Percentiles rank a stretch among this genome's conserved stretches.
Conservation (phyloP, 2,888 invertebrate species). For the Pseudococcus viburni region DNA sequence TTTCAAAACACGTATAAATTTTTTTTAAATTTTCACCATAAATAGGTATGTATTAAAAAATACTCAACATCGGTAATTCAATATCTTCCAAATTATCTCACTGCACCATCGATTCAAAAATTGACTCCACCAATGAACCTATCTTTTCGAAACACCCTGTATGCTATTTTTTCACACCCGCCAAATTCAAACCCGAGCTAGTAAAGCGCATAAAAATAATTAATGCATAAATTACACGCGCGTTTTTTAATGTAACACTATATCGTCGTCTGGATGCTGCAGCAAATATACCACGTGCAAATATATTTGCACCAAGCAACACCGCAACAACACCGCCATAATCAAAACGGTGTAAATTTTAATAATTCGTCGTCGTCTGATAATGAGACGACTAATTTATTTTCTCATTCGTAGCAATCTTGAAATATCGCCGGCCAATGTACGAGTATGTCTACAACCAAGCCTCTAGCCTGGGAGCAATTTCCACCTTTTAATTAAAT, state of each 20-base stretch:
- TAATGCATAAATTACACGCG: slow-evolving; percentile 17
- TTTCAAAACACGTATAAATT: too few relatives aligned
- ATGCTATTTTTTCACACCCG: not conserved
- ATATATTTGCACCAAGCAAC: not conserved
- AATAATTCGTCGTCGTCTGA: not conserved
- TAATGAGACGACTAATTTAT: not conserved
- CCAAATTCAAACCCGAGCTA: slow-evolving; percentile 16
- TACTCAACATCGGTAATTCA: too few relatives aligned
- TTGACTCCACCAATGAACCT: not conserved
- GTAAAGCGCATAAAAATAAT: slow-evolving; percentile 9
- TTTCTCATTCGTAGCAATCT: not conserved
- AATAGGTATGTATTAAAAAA: too few relatives aligned
- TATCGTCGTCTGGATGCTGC: not conserved
- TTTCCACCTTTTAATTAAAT: slow-evolving; percentile 22
- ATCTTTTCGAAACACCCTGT: not conserved
- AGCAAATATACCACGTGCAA: not conserved
- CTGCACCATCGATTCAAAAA: not conserved
- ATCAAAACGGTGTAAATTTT: slow-evolving; percentile 5
- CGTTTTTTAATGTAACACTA: slow-evolving; percentile 6
- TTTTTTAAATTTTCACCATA: too few relatives aligned
- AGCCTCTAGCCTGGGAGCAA: not conserved
- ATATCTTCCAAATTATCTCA: too few relatives aligned
- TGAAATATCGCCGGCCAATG: not conserved
- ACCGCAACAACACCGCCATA: not conserved
- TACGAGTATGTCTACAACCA: not conserved